Evolutionary conservation across 2,888 invertebrate species (phyloP).

Genomic region (Cantharis rustica): DNA sequence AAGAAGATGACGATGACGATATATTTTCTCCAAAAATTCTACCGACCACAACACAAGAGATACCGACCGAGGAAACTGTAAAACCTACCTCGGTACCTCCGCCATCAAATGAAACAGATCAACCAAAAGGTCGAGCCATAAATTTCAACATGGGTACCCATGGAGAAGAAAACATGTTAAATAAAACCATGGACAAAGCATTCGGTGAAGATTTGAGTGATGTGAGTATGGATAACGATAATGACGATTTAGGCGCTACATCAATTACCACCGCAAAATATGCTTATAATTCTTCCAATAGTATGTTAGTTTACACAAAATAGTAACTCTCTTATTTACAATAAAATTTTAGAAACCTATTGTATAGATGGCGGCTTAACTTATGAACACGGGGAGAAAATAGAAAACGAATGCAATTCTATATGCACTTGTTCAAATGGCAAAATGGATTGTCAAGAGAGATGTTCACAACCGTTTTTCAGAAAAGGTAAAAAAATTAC

Average conservation of each 20-base stretch:
- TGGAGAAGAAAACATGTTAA: conserved; percentile 43
- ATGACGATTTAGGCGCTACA: conserved; percentile 52
- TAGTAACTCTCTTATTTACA: not conserved
- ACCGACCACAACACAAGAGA: conserved; percentile 1
- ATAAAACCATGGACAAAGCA: conserved; percentile 33
- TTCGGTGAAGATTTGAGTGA: conserved; percentile 71
- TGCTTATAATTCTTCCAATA: not conserved
- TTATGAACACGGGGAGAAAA: conserved; percentile 68
- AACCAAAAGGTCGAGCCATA: conserved; percentile 49
- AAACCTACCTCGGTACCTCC: conserved; percentile 3
- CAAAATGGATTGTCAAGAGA: conserved; percentile 70
- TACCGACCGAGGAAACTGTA: conserved; percentile 5
- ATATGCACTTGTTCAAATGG: conserved; percentile 75
- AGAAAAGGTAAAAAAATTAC: conserved; percentile 68
- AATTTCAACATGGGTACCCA: conserved; percentile 49
- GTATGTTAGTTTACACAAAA: not conserved
- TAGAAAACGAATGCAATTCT: conserved; percentile 77
- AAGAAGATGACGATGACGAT: conserved; percentile 41
- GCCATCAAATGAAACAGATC: conserved; percentile 27
- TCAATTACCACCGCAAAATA: not conserved
- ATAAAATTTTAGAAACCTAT: conserved; percentile 13
- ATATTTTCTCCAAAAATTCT: conserved; percentile 6
- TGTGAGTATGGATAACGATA: conserved; percentile 74
- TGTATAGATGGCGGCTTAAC: conserved; percentile 56
- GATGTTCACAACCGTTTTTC: conserved; percentile 73